A percentile compares a stretch with the other conserved stretches of the same genome.
Evolutionary conservation across 2,888 invertebrate genomes (phyloP).

Genomic region (Orthosia incerta): DNA sequence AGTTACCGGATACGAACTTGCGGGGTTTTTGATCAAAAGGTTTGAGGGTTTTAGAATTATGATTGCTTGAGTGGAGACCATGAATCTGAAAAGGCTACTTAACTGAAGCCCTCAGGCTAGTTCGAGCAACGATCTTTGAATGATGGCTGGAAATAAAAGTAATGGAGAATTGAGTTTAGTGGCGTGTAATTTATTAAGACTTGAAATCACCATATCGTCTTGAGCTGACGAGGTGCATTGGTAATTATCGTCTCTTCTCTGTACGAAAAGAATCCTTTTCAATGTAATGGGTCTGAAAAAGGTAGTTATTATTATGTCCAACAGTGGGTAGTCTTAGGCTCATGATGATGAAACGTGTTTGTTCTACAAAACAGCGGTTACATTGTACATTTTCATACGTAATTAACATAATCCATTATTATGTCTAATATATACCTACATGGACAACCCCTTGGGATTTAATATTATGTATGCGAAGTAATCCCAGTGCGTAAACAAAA

Average conservation of each 20-base stretch:
- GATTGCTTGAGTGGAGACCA: slow-evolving; percentile 25
- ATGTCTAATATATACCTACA: slow-evolving; percentile 3
- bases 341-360: background rate
- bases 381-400: slow-evolving; percentile 9
- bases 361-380: background rate
- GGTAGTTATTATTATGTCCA: background rate
- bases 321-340: background rate
- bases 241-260: too few relatives aligned
- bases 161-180: background rate
- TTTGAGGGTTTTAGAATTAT: slow-evolving; percentile 22
- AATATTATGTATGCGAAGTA: slow-evolving; percentile 1
- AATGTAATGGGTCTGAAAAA: too few relatives aligned
- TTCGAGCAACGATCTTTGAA: slow-evolving; percentile 7
- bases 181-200: background rate
- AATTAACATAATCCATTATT: slow-evolving; percentile 29
- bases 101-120: background rate
- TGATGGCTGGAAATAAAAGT: background rate
- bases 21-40: slow-evolving; percentile 44
- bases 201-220: too few relatives aligned
- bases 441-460: background rate
- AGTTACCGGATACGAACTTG: slow-evolving; percentile 37
- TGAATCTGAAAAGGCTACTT: slow-evolving; percentile 4
- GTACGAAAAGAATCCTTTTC: too few relatives aligned
- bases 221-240: too few relatives aligned
- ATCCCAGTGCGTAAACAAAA: slow-evolving; percentile 16